Conservation (phyloP, 2,113 vertebrate species). For the Stigmatopora argus region DNA sequence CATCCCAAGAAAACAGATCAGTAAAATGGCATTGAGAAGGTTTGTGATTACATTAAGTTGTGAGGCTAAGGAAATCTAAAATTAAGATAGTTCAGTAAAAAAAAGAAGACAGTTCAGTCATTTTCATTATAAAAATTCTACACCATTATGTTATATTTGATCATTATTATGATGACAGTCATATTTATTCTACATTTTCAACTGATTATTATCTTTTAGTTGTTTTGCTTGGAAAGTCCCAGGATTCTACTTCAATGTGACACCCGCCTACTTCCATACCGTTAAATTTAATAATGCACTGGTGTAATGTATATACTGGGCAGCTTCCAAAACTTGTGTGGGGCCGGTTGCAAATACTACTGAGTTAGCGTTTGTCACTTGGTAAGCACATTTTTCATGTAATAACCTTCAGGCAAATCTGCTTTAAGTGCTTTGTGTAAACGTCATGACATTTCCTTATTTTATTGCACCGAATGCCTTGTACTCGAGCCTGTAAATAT, state of each 20-base stretch:
- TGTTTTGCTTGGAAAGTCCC: neutral
- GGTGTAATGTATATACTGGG: neutral
- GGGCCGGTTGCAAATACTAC: neutral
- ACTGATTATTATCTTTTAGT: neutral
- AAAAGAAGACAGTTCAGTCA: too few species aligned
- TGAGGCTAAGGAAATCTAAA: too few species aligned
- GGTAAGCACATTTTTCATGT: neutral
- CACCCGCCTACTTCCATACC: too few species aligned
- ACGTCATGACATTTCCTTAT: constrained; percentile 10
- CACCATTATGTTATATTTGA: too few species aligned
- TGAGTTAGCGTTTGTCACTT: neutral
- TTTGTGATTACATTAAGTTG: neutral
- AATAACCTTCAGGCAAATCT: neutral
- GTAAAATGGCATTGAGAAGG: neutral
- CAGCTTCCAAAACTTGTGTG: neutral
- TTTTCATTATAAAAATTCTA: too few species aligned
- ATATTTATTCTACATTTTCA: too few species aligned
- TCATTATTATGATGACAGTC: too few species aligned
- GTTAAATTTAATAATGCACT: too few species aligned
- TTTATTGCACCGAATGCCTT: neutral
- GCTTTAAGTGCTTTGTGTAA: neutral
- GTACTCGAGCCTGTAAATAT: constrained; percentile 45
- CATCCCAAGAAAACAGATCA: neutral
- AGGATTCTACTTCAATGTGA: too few species aligned
- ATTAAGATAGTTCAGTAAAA: too few species aligned